Evolutionary conservation across 1,140 invertebrate genomes (phyloP).

Genomic region (Drosophila paulistorum): DNA sequence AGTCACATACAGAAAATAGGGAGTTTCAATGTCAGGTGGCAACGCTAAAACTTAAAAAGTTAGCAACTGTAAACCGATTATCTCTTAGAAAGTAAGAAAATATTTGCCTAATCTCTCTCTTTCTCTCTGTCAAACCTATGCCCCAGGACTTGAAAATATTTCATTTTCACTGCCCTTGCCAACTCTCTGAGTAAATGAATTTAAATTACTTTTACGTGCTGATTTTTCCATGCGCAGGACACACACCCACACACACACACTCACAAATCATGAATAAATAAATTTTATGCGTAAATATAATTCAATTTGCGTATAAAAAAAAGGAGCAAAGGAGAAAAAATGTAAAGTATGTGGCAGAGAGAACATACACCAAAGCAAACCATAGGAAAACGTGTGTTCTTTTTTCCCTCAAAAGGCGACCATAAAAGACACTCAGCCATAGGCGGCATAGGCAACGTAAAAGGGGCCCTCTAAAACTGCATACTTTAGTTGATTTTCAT

Average conservation of each 20-base stretch:
- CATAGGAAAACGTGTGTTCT: conserved; percentile 25
- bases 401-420: conserved; percentile 6
- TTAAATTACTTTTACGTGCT: conserved; percentile 74
- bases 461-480: not conserved
- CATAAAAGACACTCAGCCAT: conserved; percentile 25
- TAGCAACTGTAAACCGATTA: conserved; percentile 33
- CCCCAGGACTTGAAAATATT: not conserved
- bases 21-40: conserved; percentile 18
- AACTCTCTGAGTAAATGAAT: conserved; percentile 61
- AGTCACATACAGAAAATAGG: conserved; percentile 26
- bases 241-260: conserved; percentile 25
- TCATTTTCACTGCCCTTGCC: conserved; percentile 38
- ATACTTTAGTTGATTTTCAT: not conserved
- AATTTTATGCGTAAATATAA: conserved; percentile 76
- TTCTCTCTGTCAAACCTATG: not conserved
- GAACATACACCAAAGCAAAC: conserved; percentile 6
- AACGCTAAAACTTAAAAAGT: not conserved
- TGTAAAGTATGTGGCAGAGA: conserved; percentile 4
- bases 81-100: not conserved
- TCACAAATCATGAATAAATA: conserved; percentile 72
- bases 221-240: conserved; percentile 22
- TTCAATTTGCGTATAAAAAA: conserved; percentile 59
- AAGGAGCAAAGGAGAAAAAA: not conserved
- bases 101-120: conserved; percentile 22
- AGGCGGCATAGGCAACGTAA: not conserved